phyloP scores from a whole-genome alignment of 2,797 vertebrate genomes.

The Zenarchopterus dispar region DNA sequence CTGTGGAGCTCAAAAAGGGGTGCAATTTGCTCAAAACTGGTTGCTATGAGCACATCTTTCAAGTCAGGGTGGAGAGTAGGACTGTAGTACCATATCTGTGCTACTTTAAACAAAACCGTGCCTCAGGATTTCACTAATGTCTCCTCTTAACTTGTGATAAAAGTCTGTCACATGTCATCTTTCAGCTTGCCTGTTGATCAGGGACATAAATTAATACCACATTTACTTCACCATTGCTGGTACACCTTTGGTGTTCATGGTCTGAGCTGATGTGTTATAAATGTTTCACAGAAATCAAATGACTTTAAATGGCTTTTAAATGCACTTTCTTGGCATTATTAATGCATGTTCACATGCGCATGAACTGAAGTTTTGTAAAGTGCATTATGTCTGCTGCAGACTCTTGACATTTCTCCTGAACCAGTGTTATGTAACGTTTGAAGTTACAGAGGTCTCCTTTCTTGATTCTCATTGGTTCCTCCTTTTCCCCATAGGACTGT shows the following conservation, averaged over 20 bases:
- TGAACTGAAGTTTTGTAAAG: background rate
- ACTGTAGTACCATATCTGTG: no score
- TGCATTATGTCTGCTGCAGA: background rate
- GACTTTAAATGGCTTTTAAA: background rate
- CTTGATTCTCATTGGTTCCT: conserved; percentile 24
- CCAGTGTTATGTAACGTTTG: conserved; percentile 26
- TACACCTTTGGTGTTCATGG: background rate
- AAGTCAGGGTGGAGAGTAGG: no score
- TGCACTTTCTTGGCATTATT: background rate
- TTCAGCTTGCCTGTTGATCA: background rate
- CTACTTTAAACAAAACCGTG: no score
- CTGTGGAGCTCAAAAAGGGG: no score
- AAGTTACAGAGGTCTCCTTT: conserved; percentile 6
- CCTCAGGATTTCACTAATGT: no score
- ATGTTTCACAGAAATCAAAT: background rate
- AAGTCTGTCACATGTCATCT: background rate
- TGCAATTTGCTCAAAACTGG: no score
- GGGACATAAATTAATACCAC: background rate
- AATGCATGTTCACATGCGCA: no score
- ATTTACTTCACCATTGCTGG: background rate
- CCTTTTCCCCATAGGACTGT: conserved; percentile 24
- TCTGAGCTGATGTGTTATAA: no score
- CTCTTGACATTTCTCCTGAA: conserved; percentile 4
- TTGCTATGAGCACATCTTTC: no score
- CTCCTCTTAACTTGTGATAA: background rate